phyloP scores from a whole-genome alignment of 92 coral and sea anemone genomes.

The Galaxea fascicularis region DNA sequence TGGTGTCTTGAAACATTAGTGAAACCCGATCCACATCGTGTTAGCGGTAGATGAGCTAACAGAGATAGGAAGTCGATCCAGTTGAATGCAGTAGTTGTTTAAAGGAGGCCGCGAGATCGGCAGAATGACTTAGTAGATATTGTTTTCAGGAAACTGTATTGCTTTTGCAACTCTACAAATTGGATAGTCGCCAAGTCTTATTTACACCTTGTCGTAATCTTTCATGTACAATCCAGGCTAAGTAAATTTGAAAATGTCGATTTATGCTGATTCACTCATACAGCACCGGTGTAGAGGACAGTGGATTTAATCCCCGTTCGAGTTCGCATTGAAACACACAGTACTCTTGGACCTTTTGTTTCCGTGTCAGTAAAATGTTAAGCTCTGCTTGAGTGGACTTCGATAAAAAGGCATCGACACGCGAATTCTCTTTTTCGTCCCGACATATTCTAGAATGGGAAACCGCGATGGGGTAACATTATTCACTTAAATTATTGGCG shows the following conservation, averaged over 20 bases:
- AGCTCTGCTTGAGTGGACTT: conserved; percentile 3
- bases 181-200: conserved; percentile 28
- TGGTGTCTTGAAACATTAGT: neutral
- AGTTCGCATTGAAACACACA: neutral
- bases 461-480: neutral
- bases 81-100: neutral
- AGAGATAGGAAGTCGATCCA: neutral
- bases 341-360: neutral
- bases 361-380: neutral
- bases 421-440: neutral
- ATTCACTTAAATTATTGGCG: neutral
- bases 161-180: conserved; percentile 1
- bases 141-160: neutral
- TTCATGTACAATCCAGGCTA: neutral
- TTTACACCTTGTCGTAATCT: conserved; percentile 13
- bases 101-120: neutral
- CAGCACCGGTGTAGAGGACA: neutral
- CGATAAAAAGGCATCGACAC: neutral
- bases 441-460: neutral
- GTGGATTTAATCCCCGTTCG: neutral
- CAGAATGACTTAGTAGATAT: neutral
- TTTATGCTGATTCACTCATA: neutral
- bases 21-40: conserved; percentile 12
- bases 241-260: neutral
- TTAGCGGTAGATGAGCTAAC: neutral